Conservation (phyloP, 1,140 invertebrate genomes). For the Vollenhovia emeryi region DNA sequence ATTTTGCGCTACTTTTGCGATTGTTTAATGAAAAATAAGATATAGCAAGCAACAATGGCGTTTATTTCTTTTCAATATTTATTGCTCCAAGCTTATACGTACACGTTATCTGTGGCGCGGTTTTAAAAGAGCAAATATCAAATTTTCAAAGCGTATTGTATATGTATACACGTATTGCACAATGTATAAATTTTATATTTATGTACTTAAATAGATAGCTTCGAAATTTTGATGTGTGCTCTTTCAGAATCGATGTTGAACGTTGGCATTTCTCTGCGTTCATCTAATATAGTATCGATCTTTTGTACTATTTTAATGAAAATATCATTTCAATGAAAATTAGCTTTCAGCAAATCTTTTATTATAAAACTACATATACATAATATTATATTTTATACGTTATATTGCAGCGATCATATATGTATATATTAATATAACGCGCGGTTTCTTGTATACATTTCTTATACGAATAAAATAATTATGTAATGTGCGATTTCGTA, state of each 20-base stretch:
- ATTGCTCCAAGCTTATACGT: neutral
- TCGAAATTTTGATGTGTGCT: neutral
- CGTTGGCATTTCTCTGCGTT: neutral
- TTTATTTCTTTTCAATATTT: constrained; percentile 18
- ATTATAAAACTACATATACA: neutral
- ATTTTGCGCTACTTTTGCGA: neutral
- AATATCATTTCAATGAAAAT: neutral
- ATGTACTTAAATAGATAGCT: neutral
- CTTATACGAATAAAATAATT: neutral
- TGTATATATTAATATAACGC: neutral
- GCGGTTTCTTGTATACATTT: no score
- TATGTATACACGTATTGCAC: neutral
- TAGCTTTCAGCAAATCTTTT: constrained; percentile 11
- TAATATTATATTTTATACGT: constrained; percentile 4
- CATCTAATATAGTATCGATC: neutral
- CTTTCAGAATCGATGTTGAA: neutral
- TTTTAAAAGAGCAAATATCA: constrained; percentile 8
- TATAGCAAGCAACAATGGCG: neutral
- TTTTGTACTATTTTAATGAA: constrained; percentile 3
- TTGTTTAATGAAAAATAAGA: neutral
- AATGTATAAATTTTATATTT: constrained; percentile 3
- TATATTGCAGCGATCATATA: neutral
- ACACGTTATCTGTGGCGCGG: neutral
- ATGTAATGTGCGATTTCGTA: no score
- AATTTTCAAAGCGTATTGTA: neutral